Percentiles rank a stretch among this genome's conserved stretches.
phyloP scores from a whole-genome alignment of 2,888 invertebrate genomes.

The Julus scandinavius region DNA sequence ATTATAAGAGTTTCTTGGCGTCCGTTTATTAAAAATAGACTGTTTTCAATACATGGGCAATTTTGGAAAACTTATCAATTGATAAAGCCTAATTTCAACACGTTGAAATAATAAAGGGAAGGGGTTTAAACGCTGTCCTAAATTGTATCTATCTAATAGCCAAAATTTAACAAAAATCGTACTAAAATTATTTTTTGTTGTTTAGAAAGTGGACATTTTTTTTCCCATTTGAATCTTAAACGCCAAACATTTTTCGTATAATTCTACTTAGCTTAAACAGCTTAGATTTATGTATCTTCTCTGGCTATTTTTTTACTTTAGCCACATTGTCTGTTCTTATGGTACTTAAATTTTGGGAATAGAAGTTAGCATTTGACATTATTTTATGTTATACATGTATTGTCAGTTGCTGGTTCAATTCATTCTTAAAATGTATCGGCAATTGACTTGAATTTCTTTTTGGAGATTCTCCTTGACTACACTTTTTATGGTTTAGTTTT shows the following conservation, averaged over 20 bases:
- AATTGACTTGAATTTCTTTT: background rate
- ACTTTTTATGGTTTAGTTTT: background rate
- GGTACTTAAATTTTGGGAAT: conserved; percentile 14
- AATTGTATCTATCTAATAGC: background rate
- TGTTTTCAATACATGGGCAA: too few species aligned
- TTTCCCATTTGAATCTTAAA: background rate
- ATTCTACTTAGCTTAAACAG: background rate
- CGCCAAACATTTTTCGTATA: background rate
- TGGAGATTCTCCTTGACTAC: background rate
- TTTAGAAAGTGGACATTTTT: conserved; percentile 17
- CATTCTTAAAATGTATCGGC: conserved; percentile 1
- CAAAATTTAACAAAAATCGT: background rate
- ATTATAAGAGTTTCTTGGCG: too few species aligned
- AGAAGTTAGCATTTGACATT: background rate
- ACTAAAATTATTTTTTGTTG: background rate
- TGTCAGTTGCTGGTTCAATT: conserved; percentile 1
- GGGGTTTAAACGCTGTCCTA: too few species aligned
- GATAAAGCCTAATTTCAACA: too few species aligned
- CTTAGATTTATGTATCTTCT: background rate
- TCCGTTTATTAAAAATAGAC: too few species aligned
- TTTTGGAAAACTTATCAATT: too few species aligned
- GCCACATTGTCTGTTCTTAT: background rate
- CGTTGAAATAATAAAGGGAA: too few species aligned
- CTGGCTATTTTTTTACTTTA: background rate
- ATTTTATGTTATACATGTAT: background rate